phyloP scores from a whole-genome alignment of 2,113 vertebrate species.

The Hippocampus guttulatus region DNA sequence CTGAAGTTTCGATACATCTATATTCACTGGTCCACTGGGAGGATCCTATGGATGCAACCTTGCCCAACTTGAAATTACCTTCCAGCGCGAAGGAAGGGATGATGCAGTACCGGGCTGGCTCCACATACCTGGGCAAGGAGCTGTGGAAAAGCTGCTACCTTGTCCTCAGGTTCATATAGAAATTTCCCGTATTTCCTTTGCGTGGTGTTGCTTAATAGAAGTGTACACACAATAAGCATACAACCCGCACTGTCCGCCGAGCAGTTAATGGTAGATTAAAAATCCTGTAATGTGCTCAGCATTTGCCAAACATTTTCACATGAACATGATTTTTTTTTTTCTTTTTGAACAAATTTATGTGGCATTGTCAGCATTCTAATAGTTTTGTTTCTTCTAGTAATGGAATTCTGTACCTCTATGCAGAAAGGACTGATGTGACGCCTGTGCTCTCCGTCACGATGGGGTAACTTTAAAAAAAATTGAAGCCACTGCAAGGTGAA shows the following conservation, averaged over 20 bases:
- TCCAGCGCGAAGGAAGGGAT: constrained; percentile 82
- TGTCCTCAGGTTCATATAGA: constrained; percentile 80
- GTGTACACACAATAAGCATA: too few species aligned
- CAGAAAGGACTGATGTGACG: constrained; percentile 81
- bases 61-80: constrained; percentile 48
- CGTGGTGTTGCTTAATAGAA: too few species aligned
- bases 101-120: constrained; percentile 83
- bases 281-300: too few species aligned
- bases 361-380: neutral
- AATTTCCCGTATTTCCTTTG: neutral
- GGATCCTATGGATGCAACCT: constrained; percentile 81
- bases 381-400: constrained; percentile 68
- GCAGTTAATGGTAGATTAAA: too few species aligned
- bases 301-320: neutral
- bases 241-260: too few species aligned
- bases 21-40: constrained; percentile 97
- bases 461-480: constrained; percentile 76
- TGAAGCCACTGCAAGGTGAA: neutral
- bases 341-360: neutral
- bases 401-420: constrained; percentile 87
- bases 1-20: constrained; percentile 77
- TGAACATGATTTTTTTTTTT: neutral
- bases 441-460: constrained; percentile 91
- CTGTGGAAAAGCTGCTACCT: constrained; percentile 93
- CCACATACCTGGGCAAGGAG: constrained; percentile 91